Evolutionary conservation across 2,113 vertebrate species (phyloP), one percentile per base, ranked within the genome.

Genomic region (Oxygymnocypris stewartii): DNA sequence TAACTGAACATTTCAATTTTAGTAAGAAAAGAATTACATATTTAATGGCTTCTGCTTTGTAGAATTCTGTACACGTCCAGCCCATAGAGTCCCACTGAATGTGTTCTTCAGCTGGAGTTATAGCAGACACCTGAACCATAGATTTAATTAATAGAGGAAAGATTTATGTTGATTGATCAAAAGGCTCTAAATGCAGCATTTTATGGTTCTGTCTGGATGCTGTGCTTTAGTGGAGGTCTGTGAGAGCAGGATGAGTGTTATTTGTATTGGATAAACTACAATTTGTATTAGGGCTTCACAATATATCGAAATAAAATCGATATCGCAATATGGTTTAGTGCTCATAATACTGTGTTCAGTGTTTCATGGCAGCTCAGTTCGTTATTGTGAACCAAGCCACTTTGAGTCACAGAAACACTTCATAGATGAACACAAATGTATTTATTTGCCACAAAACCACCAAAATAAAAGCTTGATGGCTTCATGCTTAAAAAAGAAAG

Each of bases 301-400:
- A 51, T 14, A 77, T 77, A 77, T 77, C 75, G 6, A 77, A 77
- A 51, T 76, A 18, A 51, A 77, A 77, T 31, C 7, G 25, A 31
- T 77, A 28, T 18, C 0, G 42, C n/a, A 49, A 31, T 77, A 28
- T 49, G n/a, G n/a, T n/a, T 76, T 28, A 25, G 44, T 47, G 74
- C 74, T 77, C 44, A 28, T 47, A 42, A 76, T 49, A 47, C 6
- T 1, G n/a, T 25, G 13, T 49, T 77, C 44, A 49, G 71, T 23
- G 5, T 74, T 10, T 74, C 6, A 25, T 13, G 8, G 44, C 12
- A 77, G 14, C n/a, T 51, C n/a, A 14, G 42, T 3, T 28, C 13
- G 44, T 28, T 31, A 31, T 5, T 75, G 7, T 59, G 57, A 59
- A 59, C 63, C 61, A 65, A 25, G 61, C 61, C 11, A 65, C 1